Conservation (phyloP, 2,113 vertebrate species). For the Felis chaus region DNA sequence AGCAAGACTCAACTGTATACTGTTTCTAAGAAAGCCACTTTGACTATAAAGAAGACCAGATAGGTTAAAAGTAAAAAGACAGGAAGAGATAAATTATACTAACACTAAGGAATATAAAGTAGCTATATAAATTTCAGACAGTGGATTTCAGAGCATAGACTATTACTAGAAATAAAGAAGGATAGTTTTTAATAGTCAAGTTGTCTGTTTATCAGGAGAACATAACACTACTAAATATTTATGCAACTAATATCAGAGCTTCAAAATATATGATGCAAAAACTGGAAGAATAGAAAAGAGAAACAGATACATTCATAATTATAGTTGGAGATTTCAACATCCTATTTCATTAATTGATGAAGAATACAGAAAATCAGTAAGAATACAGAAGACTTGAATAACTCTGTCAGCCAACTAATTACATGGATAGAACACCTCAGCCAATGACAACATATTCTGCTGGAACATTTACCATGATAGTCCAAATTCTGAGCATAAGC, state of each 20-base stretch:
- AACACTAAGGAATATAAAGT: not conserved
- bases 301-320: not conserved
- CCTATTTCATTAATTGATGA: not conserved
- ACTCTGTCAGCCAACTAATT: not conserved
- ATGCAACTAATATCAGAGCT: not conserved
- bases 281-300: not conserved
- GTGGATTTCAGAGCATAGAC: not conserved
- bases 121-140: not conserved
- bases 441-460: not conserved
- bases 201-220: not conserved
- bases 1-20: not conserved
- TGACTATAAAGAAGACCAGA: not conserved
- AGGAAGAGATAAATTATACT: not conserved
- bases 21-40: not conserved
- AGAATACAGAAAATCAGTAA: not conserved
- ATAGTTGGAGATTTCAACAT: not conserved
- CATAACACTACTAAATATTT: not conserved
- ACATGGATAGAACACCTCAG: not conserved
- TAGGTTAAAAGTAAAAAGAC: not conserved
- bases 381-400: not conserved
- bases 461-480: not conserved
- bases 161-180: not conserved
- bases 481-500: not conserved
- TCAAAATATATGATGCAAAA: not conserved
- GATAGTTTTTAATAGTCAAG: slow-evolving; percentile 4